phyloP scores from a whole-genome alignment of 2,113 vertebrate genomes.

The Eublepharis macularius region DNA sequence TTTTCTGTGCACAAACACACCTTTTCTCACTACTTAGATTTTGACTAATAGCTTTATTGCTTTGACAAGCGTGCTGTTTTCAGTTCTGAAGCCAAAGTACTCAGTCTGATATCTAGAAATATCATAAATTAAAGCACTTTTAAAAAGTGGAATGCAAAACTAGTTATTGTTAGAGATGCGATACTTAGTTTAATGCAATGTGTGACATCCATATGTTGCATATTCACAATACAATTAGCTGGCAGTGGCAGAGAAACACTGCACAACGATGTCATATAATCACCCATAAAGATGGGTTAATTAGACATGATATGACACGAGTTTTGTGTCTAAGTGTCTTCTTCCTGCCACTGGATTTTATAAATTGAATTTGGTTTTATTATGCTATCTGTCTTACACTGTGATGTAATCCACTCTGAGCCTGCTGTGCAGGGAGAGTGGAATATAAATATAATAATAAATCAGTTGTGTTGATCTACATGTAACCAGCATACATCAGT shows the following conservation, averaged over 20 bases:
- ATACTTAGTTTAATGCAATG: neutral
- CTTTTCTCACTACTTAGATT: neutral
- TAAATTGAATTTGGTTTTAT: too few relatives aligned
- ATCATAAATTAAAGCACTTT: neutral
- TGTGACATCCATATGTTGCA: neutral
- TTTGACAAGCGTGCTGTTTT: neutral
- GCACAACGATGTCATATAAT: too few relatives aligned
- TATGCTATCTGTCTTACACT: too few relatives aligned
- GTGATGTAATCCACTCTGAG: too few relatives aligned
- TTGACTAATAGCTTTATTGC: neutral
- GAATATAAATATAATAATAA: too few relatives aligned
- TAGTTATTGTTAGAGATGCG: neutral
- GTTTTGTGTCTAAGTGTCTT: neutral
- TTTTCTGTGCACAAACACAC: neutral
- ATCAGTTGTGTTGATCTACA: neutral
- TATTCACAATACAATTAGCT: neutral
- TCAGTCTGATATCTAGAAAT: neutral
- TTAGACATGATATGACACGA: neutral
- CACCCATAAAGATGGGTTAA: neutral
- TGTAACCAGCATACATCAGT: neutral
- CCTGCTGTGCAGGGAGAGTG: too few relatives aligned
- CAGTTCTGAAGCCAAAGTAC: neutral
- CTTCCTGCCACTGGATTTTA: too few relatives aligned
- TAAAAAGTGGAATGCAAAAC: neutral
- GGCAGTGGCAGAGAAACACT: too few relatives aligned